Conservation (phyloP, 2,888 invertebrate genomes). For the Cylloceria caligata region DNA sequence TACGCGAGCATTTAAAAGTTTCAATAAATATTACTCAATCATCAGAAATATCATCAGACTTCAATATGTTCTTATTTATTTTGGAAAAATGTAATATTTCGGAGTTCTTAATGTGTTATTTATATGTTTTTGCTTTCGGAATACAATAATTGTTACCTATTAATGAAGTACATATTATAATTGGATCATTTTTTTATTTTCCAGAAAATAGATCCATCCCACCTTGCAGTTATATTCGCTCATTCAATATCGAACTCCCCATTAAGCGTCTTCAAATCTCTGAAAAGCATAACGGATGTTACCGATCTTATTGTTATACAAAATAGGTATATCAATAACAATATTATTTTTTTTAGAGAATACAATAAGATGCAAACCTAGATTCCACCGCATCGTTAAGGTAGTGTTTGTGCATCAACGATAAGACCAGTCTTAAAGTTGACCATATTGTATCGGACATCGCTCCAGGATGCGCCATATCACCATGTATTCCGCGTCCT, state of each 20-base stretch:
- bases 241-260: conserved; percentile 83
- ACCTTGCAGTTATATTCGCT: conserved; percentile 14
- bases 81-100: not conserved
- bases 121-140: conserved; percentile 21
- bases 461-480: conserved; percentile 84
- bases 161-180: conserved; percentile 42
- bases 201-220: conserved; percentile 35
- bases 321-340: not conserved
- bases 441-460: conserved; percentile 98
- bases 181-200: conserved; percentile 19
- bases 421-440: conserved; percentile 94
- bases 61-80: not conserved
- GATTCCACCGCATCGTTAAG: conserved; percentile 86
- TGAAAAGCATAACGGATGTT: conserved; percentile 75
- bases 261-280: conserved; percentile 83
- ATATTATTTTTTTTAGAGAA: not conserved
- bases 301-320: not conserved
- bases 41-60: not conserved
- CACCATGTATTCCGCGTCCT: conserved; percentile 86
- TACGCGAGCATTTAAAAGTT: not conserved
- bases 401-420: conserved; percentile 89
- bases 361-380: conserved; percentile 80
- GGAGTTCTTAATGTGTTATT: not conserved
- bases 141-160: conserved; percentile 41
- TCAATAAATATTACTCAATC: not conserved